phyloP scores from a whole-genome alignment of 1,140 invertebrate genomes.

The Drosophila sucinea region DNA sequence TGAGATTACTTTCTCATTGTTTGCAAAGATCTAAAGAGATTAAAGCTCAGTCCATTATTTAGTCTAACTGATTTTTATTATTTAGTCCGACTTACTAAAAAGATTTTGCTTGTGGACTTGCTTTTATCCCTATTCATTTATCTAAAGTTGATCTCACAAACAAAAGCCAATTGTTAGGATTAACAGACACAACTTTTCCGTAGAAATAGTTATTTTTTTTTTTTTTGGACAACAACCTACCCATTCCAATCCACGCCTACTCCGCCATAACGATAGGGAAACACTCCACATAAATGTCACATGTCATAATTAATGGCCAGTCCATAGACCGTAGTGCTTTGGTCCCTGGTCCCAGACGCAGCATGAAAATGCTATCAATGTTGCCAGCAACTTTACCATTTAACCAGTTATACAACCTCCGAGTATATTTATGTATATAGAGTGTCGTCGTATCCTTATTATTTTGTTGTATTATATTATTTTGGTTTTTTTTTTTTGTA shows the following conservation, averaged over 20 bases:
- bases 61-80: no score
- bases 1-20: no score
- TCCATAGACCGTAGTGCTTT: conserved; percentile 21
- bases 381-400: not conserved
- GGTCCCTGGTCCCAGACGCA: conserved; percentile 14
- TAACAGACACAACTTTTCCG: no score
- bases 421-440: conserved; percentile 9
- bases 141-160: no score
- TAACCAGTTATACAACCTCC: conserved; percentile 10
- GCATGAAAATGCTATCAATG: conserved; percentile 46
- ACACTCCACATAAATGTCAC: conserved; percentile 42
- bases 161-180: no score
- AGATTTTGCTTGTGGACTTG: no score
- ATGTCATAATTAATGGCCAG: conserved; percentile 74
- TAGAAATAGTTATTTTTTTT: conserved; percentile 3
- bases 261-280: not conserved
- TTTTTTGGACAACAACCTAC: conserved; percentile 14
- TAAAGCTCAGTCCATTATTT: no score
- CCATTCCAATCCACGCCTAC: not conserved
- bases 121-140: no score
- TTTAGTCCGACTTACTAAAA: no score
- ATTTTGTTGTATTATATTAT: conserved; percentile 38
- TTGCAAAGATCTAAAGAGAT: no score
- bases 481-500: conserved; percentile 29
- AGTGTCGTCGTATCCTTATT: not conserved